These are phyloP conservation scores for Vireo griseus DNA, from an alignment of 2,797 vertebrate species.

Conservation along the genomic window DNA sequence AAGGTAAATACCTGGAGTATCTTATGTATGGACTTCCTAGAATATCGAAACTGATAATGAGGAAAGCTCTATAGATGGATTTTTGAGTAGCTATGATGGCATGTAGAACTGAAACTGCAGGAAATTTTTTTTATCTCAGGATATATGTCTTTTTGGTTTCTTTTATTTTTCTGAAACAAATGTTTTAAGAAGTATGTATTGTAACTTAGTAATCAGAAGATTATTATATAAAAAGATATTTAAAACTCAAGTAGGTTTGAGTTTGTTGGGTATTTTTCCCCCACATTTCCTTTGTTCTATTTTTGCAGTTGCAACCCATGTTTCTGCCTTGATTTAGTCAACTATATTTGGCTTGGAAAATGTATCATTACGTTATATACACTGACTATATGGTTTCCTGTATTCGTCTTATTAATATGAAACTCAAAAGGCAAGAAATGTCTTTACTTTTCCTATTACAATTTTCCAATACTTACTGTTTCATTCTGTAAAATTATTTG, in stretches of 20 bases:
- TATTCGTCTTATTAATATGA: background rate
- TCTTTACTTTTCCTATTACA: background rate
- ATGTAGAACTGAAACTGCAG: background rate
- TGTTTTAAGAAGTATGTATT: background rate
- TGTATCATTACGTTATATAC: background rate
- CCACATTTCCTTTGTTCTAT: background rate
- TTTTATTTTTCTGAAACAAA: background rate
- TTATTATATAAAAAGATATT: background rate
- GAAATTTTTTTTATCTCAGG: background rate
- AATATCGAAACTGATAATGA: background rate
- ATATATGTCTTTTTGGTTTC: background rate
- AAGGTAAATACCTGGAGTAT: background rate
- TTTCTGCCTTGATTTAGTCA: slow-evolving; percentile 40
- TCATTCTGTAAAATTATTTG: background rate
- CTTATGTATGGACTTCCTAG: background rate
- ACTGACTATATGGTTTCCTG: background rate
- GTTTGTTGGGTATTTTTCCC: background rate
- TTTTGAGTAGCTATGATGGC: background rate
- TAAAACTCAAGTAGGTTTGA: background rate
- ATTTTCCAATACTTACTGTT: background rate
- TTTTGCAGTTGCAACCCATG: slow-evolving; percentile 16
- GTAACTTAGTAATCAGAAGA: slow-evolving; percentile 3
- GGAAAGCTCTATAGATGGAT: background rate
- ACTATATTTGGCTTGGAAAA: slow-evolving; percentile 26
- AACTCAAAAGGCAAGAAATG: background rate